Evolutionary conservation across 2,797 vertebrate genomes (phyloP), one percentile per base, ranked within the genome.

Genomic region (Cyclura pinguis): DNA sequence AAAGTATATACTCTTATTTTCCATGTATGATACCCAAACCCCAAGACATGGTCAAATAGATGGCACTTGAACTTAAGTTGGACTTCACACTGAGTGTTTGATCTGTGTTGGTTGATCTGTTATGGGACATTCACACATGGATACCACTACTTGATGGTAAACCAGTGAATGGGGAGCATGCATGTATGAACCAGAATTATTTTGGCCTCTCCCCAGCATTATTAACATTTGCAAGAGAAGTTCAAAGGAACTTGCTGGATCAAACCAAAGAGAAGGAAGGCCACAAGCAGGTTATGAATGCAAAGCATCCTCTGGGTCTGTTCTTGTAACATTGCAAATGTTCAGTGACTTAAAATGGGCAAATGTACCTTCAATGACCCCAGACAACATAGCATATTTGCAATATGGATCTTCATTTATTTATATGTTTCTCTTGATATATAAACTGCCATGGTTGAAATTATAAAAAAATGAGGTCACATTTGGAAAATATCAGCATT

Each of bases 391-490:
- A 93, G 24, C 52, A 89, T 77, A 76, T 94, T 94, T 95, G 92
- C 78, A 91, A 82, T 90, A 95, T 3, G 78, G 91, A 92, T 90
- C 89, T 88, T 92, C 32, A 91, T 95, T 96, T 95, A 93, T 95
- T 96, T 94, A 95, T 94, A 95, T 88, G 85, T 95, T 93, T 92
- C 89, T 92, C 92, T 91, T 13, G 91, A 93, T 90, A 93, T 85
- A 93, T 85, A 92, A 94, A 95, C 91, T 62, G 86, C 78, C 95
- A 94, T 12, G 81, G 88, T 81, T 95, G 93, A 86, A 87, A 47
- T 47, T 47, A 86, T 92, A 95, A 90, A 85, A 93, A 96, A 95
- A 95, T 85, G 92, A 9, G 91, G 90, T 93, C 90, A 92, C 84
- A 89, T 62, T 91, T 94, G 91, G 80, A 95, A 95, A 93, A 93